Percentiles rank a stretch among this genome's conserved stretches.
Conservation (phyloP, 2,797 vertebrate genomes). For the Gallinago solitaria region DNA sequence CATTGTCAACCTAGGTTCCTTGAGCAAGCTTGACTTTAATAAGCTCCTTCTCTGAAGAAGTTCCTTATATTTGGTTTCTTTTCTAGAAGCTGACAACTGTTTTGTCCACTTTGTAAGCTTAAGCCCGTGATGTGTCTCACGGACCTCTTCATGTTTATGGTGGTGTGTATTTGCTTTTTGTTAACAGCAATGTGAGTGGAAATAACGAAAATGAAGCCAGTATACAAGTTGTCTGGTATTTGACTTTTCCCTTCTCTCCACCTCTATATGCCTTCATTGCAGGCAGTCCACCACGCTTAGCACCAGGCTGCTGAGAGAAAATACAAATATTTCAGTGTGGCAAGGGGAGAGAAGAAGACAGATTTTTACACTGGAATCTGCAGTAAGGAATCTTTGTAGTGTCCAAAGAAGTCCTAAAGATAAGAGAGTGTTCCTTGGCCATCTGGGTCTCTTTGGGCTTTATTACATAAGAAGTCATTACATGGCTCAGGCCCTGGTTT, state of each 20-base stretch:
- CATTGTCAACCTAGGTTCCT: not conserved
- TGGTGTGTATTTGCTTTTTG: not conserved
- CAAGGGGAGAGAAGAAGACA: not conserved
- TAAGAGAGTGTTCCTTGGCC: not conserved
- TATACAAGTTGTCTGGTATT: not conserved
- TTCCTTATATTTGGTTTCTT: not conserved
- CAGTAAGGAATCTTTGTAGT: not conserved
- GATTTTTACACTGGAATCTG: not conserved
- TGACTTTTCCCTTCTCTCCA: not conserved
- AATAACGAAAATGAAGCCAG: not conserved
- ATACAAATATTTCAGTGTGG: not conserved
- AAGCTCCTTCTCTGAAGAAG: not conserved
- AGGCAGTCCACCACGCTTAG: not conserved
- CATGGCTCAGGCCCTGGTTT: not conserved
- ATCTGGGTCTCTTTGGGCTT: not conserved
- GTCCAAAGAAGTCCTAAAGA: not conserved
- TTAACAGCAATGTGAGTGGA: not conserved
- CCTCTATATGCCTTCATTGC: fast-evolving
- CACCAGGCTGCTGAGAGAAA: not conserved
- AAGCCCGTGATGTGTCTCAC: not conserved
- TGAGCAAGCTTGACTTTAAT: not conserved
- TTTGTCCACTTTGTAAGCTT: not conserved
- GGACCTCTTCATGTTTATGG: not conserved
- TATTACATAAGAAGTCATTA: not conserved
- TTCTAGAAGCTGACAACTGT: not conserved